Conservation (phyloP, 2,888 invertebrate species). For the Tuberolachnus salignus region DNA sequence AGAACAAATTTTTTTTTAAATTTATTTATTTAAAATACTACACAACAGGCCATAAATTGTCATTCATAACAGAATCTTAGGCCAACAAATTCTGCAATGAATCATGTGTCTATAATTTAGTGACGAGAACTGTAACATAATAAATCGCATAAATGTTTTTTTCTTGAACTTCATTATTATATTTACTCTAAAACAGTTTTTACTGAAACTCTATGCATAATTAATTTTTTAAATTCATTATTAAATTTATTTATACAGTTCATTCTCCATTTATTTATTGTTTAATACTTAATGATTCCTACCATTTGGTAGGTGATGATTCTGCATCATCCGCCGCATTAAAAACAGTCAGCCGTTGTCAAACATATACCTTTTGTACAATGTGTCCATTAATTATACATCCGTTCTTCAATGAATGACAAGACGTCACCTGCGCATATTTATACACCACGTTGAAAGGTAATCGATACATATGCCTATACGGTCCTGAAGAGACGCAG, state of each 20-base stretch:
- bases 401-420: constrained; percentile 55
- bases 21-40: constrained; percentile 30
- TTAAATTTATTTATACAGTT: constrained; percentile 48
- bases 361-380: constrained; percentile 54
- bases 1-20: constrained; percentile 27
- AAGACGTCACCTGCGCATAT: constrained; percentile 56
- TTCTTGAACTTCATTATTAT: constrained; percentile 45
- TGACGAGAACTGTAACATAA: constrained; percentile 51
- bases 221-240: constrained; percentile 40
- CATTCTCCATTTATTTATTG: constrained; percentile 55
- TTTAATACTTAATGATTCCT: constrained; percentile 56
- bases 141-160: constrained; percentile 49
- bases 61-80: constrained; percentile 49
- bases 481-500: constrained; percentile 57
- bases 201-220: constrained; percentile 53
- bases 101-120: constrained; percentile 44
- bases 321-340: constrained; percentile 37
- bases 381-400: constrained; percentile 49
- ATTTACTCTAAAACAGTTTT: constrained; percentile 49
- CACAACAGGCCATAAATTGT: constrained; percentile 46
- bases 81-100: constrained; percentile 53
- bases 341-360: constrained; percentile 45
- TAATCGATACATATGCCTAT: constrained; percentile 56
- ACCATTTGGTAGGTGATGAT: constrained; percentile 56
- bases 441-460: constrained; percentile 56